Conservation (phyloP, 2,797 vertebrate species). For the Xenopus petersii region DNA sequence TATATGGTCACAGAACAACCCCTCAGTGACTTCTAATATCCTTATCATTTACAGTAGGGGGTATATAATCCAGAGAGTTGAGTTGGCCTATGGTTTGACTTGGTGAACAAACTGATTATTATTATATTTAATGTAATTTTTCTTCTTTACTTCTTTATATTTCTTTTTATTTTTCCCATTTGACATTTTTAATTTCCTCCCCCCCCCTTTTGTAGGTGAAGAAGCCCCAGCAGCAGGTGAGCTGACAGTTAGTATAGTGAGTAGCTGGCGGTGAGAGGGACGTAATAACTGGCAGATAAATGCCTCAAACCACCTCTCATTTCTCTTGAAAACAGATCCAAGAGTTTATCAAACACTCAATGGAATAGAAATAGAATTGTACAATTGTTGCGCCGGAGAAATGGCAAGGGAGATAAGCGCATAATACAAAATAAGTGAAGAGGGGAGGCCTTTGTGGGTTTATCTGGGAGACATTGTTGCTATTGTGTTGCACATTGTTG, state of each 20-base stretch:
- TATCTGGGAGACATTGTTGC: not conserved
- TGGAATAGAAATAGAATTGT: not conserved
- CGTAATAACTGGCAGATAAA: not conserved
- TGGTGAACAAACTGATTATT: too few species aligned
- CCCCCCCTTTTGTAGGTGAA: not conserved
- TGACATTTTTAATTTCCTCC: not conserved
- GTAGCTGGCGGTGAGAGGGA: not conserved
- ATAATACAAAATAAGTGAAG: not conserved
- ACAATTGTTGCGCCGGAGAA: not conserved
- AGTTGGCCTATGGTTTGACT: too few species aligned
- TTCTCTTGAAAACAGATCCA: not conserved
- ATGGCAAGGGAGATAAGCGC: not conserved
- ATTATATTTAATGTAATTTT: too few species aligned
- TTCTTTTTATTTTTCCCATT: not conserved
- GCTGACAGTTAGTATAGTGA: not conserved
- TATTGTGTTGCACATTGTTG: not conserved
- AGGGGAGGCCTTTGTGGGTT: not conserved
- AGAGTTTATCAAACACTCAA: not conserved
- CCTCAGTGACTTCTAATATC: too few species aligned
- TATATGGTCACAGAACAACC: too few species aligned
- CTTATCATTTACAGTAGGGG: too few species aligned
- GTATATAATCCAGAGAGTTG: too few species aligned
- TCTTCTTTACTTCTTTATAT: too few species aligned
- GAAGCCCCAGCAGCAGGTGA: not conserved
- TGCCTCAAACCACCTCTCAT: not conserved